Base-by-base conservation (phyloP, 2,888 invertebrate genomes). In the Cryptocheilus praepositus region DNA sequence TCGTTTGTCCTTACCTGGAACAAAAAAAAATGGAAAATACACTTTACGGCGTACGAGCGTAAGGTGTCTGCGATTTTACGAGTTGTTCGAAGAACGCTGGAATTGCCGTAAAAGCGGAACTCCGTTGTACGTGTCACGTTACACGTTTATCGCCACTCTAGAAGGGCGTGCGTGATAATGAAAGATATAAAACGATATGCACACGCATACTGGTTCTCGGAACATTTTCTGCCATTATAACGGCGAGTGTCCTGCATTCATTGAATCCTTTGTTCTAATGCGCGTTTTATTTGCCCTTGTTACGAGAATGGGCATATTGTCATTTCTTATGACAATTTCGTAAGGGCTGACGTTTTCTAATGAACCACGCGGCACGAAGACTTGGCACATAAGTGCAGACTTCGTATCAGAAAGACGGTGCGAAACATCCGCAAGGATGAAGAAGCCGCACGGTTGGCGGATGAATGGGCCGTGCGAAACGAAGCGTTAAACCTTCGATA, bases 1-100 rank as follows among this genome's bases (percentile, higher is more conserved):
- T n/a, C 54, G 68, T 71, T 71, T 61, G 70, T 36, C 28, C 74
- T 75, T 71, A 75, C 74, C 74, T 74, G 75, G 18, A 75, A 74
- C 75, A 71, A 28, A 62, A 74, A 75, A 25, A 25, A 25, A 18
- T 18, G 70, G 44, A 71, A 45, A 56, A 55, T 69, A 44, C 51
- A 21, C 18, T 68, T 71, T 71, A 74, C 61, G 74, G 60, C 64
- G 61, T 65, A 67, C 70, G 67, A 70, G 64, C 53, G 45, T 16
- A 46, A 21, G 58, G 59, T 36, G 43, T 56, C 44, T 45, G 52
- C 49, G 52, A 63, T 51, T 36, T 43, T 59, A 59, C 52, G 61
- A 62, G 62, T 11, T 62, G 64, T 61, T 73, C 72, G 68, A 49
- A n/a, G 49, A 49, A 36, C 13, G 13, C 36, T 36, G 4, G 7